Evolutionary conservation across 2,797 vertebrate genomes (phyloP), one percentile per base, ranked within the genome.

Genomic region (Dryobates pubescens): DNA sequence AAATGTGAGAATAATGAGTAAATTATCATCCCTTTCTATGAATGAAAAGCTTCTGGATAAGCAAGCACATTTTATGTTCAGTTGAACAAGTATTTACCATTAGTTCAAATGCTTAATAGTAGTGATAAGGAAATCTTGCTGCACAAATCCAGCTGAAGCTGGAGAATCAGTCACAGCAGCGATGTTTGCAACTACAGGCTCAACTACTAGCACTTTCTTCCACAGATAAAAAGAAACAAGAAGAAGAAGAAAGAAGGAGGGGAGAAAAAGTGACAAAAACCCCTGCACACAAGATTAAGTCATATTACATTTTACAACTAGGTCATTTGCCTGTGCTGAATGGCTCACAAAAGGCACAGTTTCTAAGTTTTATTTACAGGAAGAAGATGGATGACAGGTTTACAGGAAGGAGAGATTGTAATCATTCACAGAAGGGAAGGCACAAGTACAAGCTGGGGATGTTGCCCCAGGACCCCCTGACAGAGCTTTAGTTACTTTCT

Each of bases 1-100:
- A 96, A 95, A 72, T 76, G 67, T 84, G 84, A 85, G 82, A 96
- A 95, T 94, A 96, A 96, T 95, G 94, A 96, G 78, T 73, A 88
- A 95, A 94, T 93, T 96, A 95, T 94, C 79, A 77, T 94, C 91
- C 72, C 30, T 93, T 95, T 92, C 83, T 88, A 30, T 76, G 62
- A 74, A 96, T 82, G 47, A 86, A 90, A 96, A 92, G 68, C 65
- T 90, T 95, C 69, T 86, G 94, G 92, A 90, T 92, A 95, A 95
- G 92, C 54, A 94, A 95, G 80, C 56, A 91, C 59, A 78, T 94
- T 93, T 91, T 88, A 84, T 79, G 79, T 92, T 89, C 91, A 78
- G 32, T 92, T 87, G 90, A 94, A 76, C 47, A 90, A 92, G 90
- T 86, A 92, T 92, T 93, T 95, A 63, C 88, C 51, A 80, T 83